Conservation (phyloP, 1,140 invertebrate species). For the Drosophila truncata region DNA sequence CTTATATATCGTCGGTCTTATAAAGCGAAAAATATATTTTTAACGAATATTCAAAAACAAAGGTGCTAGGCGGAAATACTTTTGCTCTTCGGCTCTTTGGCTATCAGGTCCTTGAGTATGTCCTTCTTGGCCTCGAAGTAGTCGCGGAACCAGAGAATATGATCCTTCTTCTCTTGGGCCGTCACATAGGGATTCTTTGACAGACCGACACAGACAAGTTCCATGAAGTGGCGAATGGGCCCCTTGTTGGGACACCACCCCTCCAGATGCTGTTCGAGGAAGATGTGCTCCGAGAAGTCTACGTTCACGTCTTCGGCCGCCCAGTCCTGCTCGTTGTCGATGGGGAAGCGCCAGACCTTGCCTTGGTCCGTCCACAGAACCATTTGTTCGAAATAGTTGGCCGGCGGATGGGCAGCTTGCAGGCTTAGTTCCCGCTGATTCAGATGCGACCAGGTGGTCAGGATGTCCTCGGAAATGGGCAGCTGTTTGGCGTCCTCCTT, state of each 20-base stretch:
- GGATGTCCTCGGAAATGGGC: constrained; percentile 85
- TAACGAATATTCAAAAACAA: constrained; percentile 69
- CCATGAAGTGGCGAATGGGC: constrained; percentile 98
- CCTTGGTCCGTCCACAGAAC: constrained; percentile 97
- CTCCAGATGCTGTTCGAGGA: constrained; percentile 94
- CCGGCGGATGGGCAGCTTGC: constrained; percentile 89
- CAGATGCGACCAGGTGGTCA: constrained; percentile 90
- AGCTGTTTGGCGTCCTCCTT: constrained; percentile 55
- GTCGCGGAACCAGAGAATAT: constrained; percentile 96
- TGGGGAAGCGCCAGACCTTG: constrained; percentile 98
- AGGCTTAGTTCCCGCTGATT: constrained; percentile 89
- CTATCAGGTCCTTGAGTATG: constrained; percentile 87
- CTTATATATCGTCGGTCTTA: constrained; percentile 54
- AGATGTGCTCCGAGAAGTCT: constrained; percentile 96
- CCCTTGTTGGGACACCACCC: constrained; percentile 95
- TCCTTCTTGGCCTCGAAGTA: constrained; percentile 95
- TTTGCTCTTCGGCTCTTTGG: constrained; percentile 47
- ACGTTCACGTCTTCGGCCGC: constrained; percentile 91
- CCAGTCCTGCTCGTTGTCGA: constrained; percentile 97
- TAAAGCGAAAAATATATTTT: constrained; percentile 74
- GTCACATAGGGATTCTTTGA: constrained; percentile 97
- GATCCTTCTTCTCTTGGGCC: constrained; percentile 94
- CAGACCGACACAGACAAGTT: constrained; percentile 96
- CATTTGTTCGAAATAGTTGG: constrained; percentile 97
- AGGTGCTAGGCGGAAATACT: constrained; percentile 49